Conservation (phyloP, 2,113 vertebrate genomes). For the Chlorodrepanis virens region DNA sequence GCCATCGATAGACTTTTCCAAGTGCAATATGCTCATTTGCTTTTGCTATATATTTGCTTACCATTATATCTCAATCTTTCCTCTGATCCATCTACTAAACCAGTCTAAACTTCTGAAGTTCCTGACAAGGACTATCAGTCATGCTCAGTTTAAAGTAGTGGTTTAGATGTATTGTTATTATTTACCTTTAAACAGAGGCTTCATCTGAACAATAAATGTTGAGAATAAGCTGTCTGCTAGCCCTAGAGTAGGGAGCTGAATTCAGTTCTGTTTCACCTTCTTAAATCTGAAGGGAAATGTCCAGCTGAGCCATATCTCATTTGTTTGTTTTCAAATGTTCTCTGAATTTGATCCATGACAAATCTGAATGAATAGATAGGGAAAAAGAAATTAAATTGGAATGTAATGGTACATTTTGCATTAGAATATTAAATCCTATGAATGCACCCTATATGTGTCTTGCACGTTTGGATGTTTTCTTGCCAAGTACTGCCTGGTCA, state of each 20-base stretch:
- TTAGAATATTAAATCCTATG: neutral
- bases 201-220: neutral
- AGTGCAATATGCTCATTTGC: neutral
- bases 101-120: neutral
- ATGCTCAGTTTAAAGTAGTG: neutral
- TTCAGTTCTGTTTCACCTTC: neutral
- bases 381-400: neutral
- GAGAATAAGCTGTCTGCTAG: neutral
- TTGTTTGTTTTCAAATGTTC: neutral
- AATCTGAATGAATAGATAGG: neutral
- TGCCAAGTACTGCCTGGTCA: neutral
- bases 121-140: neutral
- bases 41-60: neutral
- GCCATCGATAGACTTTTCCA: neutral
- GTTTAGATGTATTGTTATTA: neutral
- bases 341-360: neutral
- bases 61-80: neutral
- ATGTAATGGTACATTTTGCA: neutral
- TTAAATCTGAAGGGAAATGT: neutral
- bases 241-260: neutral
- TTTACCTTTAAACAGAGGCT: neutral
- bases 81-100: neutral
- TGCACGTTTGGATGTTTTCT: neutral
- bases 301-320: neutral
- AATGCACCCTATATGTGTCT: neutral